phyloP scores from a whole-genome alignment of 2,113 vertebrate species.

The Salvator merianae region DNA sequence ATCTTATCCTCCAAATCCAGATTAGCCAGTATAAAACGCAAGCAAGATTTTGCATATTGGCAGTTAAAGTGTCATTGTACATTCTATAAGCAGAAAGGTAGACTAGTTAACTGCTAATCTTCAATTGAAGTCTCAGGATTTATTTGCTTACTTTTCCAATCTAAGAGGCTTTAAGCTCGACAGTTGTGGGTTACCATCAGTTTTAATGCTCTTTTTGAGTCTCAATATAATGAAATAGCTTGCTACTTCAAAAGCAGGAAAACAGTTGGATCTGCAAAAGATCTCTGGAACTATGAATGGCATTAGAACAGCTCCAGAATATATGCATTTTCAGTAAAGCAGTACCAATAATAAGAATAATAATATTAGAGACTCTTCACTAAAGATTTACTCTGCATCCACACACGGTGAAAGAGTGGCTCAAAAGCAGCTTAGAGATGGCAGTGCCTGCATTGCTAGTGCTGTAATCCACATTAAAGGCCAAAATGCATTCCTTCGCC shows the following conservation, averaged over 20 bases:
- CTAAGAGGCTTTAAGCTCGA: not conserved
- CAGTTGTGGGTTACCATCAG: not conserved
- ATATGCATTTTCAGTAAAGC: too few relatives aligned
- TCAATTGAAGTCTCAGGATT: not conserved
- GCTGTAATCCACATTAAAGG: too few relatives aligned
- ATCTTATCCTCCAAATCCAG: not conserved
- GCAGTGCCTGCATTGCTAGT: too few relatives aligned
- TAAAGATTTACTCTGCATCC: too few relatives aligned
- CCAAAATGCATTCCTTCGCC: too few relatives aligned
- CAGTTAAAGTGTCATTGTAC: not conserved
- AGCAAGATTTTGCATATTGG: not conserved
- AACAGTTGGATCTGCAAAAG: not conserved
- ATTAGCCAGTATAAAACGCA: slow-evolving; percentile 11
- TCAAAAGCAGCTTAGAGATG: too few relatives aligned
- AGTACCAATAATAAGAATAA: too few relatives aligned
- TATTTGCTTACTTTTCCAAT: slow-evolving; percentile 1
- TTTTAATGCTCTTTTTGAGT: not conserved
- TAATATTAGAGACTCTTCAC: too few relatives aligned
- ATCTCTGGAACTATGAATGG: not conserved
- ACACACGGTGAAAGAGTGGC: too few relatives aligned
- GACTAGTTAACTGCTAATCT: slow-evolving; percentile 7
- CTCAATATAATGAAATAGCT: not conserved
- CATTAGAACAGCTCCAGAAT: not conserved
- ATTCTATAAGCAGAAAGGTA: slow-evolving; percentile 10
- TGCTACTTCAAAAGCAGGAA: not conserved